phyloP scores from a whole-genome alignment of 92 coral and sea anemone species.

The Parazoanthus swiftii region DNA sequence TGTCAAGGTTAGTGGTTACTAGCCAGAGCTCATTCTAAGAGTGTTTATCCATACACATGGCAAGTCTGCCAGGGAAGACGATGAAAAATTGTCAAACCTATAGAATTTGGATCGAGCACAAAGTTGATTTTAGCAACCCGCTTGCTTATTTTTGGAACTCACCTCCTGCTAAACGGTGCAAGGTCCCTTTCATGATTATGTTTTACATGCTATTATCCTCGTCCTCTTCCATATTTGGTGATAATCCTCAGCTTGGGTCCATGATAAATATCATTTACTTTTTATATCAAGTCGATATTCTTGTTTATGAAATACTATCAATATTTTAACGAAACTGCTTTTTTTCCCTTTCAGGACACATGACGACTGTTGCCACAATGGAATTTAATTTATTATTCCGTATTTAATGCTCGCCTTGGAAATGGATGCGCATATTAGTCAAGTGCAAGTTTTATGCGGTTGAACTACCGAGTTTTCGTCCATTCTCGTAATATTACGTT shows the following conservation, averaged over 20 bases:
- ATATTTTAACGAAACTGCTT: not conserved
- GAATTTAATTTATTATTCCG: not conserved
- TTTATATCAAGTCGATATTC: not conserved
- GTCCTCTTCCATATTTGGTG: too few relatives aligned
- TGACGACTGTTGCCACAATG: not conserved
- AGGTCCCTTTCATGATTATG: too few relatives aligned
- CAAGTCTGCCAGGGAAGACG: not conserved
- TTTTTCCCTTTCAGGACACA: slow-evolving; percentile 7
- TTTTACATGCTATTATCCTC: too few relatives aligned
- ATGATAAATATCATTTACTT: too few relatives aligned
- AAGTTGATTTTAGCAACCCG: too few relatives aligned
- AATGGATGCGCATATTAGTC: not conserved
- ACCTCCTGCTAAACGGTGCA: too few relatives aligned
- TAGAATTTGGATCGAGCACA: too few relatives aligned
- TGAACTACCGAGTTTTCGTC: too few relatives aligned
- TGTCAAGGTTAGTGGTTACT: too few relatives aligned
- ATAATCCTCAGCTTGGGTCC: not conserved
- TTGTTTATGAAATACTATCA: not conserved
- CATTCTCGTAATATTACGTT: not conserved
- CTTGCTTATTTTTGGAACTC: too few relatives aligned
- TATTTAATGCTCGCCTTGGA: not conserved
- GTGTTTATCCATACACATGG: not conserved
- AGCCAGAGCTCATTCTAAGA: not conserved
- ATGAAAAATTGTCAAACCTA: not conserved
- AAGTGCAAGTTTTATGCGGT: too few relatives aligned